Evolutionary conservation across 2,888 invertebrate species (phyloP).

Genomic region (Argyresthia albistria): DNA sequence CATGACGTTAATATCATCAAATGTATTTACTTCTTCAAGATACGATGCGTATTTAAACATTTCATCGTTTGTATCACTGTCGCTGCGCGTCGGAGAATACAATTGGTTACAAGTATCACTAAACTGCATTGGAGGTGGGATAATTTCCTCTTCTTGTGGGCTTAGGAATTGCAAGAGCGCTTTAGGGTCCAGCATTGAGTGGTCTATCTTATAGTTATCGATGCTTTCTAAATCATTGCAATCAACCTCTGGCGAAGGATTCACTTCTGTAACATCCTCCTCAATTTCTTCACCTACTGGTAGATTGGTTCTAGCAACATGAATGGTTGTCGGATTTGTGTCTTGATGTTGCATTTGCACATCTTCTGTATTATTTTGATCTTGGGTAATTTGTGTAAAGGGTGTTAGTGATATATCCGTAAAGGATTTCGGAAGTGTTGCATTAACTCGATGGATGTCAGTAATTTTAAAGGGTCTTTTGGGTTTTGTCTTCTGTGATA

Average conservation of each 20-base stretch:
- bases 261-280: neutral
- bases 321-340: neutral
- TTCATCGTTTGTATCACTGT: neutral
- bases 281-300: neutral
- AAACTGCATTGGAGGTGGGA: constrained; percentile 47
- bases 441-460: constrained; percentile 32
- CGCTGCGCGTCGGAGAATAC: neutral
- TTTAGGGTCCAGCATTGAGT: constrained; percentile 45
- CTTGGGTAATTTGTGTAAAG: neutral
- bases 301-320: neutral
- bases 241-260: neutral
- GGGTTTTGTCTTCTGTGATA: constrained; percentile 16
- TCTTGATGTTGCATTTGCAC: neutral
- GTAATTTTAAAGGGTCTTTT: constrained; percentile 43
- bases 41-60: too few relatives aligned
- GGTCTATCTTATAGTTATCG: neutral
- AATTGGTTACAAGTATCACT: constrained; percentile 15
- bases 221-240: neutral
- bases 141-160: constrained; percentile 23
- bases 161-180: constrained; percentile 32
- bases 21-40: neutral
- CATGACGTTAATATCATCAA: neutral
- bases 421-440: constrained; percentile 18
- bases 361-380: neutral
- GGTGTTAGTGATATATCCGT: neutral